These are phyloP conservation scores for Drosophila kikkawai DNA, from an alignment of 1,140 invertebrate genomes.

Conservation along the genomic window DNA sequence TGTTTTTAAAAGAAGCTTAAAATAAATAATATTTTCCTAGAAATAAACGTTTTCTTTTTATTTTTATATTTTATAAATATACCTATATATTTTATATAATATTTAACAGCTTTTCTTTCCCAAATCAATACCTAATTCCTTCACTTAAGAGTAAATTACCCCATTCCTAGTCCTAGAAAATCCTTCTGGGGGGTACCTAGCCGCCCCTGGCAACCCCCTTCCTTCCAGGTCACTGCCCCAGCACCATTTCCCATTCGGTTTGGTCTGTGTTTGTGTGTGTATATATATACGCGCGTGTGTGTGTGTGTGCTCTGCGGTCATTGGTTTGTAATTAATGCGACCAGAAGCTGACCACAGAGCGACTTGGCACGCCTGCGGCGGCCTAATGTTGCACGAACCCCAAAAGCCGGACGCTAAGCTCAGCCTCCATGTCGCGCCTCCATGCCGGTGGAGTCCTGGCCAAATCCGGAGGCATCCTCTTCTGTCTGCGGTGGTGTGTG, in stretches of 20 bases:
- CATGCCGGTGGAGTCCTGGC: neutral
- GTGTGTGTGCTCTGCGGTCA: conserved; percentile 57
- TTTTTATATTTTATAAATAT: too few species aligned
- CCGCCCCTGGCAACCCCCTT: neutral
- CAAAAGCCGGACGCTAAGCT: conserved; percentile 4
- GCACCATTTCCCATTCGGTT: conserved; percentile 20
- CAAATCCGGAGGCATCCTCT: neutral
- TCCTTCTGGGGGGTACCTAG: neutral
- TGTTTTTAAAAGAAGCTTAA: too few species aligned
- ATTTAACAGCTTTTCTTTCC: too few species aligned
- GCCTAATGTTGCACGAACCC: conserved; percentile 52
- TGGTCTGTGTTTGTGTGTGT: neutral
- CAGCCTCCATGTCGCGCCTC: neutral
- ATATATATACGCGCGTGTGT: neutral
- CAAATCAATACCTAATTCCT: neutral
- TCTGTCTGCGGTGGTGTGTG: conserved; percentile 28
- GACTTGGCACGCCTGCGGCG: conserved; percentile 64
- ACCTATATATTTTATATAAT: too few species aligned
- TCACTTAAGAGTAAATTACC: neutral
- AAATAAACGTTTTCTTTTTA: too few species aligned
- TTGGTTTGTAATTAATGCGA: conserved; percentile 82
- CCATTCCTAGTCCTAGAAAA: neutral
- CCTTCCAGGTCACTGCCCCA: neutral
- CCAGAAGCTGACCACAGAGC: conserved; percentile 53
- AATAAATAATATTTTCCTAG: too few species aligned